Conservation (phyloP, 2,113 vertebrate genomes). For the Alosa alosa region DNA sequence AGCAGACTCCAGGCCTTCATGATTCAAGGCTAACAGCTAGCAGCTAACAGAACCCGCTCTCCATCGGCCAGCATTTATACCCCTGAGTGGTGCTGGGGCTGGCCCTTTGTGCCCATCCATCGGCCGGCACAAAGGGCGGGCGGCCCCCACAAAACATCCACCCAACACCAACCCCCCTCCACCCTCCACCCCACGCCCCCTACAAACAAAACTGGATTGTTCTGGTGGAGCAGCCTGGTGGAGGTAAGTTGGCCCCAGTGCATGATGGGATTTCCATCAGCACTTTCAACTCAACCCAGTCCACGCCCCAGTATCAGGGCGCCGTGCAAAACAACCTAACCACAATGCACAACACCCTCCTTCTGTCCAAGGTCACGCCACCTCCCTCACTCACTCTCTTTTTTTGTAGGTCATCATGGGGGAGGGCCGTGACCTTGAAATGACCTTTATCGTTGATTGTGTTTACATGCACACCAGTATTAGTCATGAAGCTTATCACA, state of each 20-base stretch:
- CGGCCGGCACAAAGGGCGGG: conserved; percentile 60
- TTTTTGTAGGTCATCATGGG: conserved; percentile 43
- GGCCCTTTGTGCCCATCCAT: conserved; percentile 23
- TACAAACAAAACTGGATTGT: conserved; percentile 56
- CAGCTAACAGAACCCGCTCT: conserved; percentile 28
- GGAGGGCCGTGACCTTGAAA: conserved; percentile 47
- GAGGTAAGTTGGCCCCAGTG: conserved; percentile 42
- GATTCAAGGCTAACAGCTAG: conserved; percentile 52
- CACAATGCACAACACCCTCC: conserved; percentile 29
- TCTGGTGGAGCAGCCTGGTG: conserved; percentile 52
- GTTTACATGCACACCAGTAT: no score
- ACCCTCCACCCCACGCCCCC: neutral
- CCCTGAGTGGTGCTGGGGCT: neutral
- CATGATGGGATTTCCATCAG: conserved; percentile 62
- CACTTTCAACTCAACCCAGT: conserved; percentile 52
- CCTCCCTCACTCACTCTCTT: neutral
- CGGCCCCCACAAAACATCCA: conserved; percentile 45
- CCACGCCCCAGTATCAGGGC: neutral
- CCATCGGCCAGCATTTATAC: conserved; percentile 47
- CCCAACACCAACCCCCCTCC: neutral
- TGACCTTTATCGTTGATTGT: conserved; percentile 33
- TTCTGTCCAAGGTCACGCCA: conserved; percentile 31
- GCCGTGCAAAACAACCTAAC: conserved; percentile 43
- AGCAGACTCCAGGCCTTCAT: conserved; percentile 57
- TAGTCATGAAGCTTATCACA: no score